Base-by-base conservation (phyloP, 1,140 invertebrate species). In the Aphidius ervi region DNA sequence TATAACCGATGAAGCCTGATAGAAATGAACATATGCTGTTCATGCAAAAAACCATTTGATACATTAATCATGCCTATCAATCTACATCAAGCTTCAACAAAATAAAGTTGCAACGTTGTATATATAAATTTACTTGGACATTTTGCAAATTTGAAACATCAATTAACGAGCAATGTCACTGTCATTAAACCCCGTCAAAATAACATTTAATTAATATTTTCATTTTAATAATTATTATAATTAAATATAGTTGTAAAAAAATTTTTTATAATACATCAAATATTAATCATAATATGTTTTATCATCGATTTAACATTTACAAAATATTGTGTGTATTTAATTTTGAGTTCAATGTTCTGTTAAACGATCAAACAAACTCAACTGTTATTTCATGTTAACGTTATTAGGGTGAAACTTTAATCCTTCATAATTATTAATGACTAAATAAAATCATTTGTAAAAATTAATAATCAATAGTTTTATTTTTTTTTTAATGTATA, bases 21-120 rank as follows among this genome's bases (percentile, higher is more conserved):
- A 31, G 23, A 31, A 31, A 31, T 31, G 23, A 31, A 31, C 23
- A 31, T 31, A 48, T 42, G 46, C 46, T 10, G 40, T 39, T 58
- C 58, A 41, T n/a, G 41, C 20, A 45, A 31, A 31, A 50, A 52
- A 52, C 20, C 41, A 52, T 43, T 59, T 16, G 42, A 52, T 41
- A 52, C 40, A 42, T 53, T 59, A 43, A 59, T 59, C 58, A 52
- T 42, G 48, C 16, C 20, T 52, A 43, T 59, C 48, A 59, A 45
- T 59, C 58, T 52, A 39, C 58, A 59, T 52, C 9, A 59, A 10
- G 47, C 16, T 5, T 8, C 9, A 58, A 58, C 57, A 40, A 52
- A 59, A 59, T 59, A 59, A 52, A 59, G 40, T 59, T 59, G 41
- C 40, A 9, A 16, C 31, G 48, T 53, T 37, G 40, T 9, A 40